These are phyloP conservation scores for Echinometra lucunter DNA, from an alignment of 53 echinoderm and acorn worm species.

Conservation along the genomic window DNA sequence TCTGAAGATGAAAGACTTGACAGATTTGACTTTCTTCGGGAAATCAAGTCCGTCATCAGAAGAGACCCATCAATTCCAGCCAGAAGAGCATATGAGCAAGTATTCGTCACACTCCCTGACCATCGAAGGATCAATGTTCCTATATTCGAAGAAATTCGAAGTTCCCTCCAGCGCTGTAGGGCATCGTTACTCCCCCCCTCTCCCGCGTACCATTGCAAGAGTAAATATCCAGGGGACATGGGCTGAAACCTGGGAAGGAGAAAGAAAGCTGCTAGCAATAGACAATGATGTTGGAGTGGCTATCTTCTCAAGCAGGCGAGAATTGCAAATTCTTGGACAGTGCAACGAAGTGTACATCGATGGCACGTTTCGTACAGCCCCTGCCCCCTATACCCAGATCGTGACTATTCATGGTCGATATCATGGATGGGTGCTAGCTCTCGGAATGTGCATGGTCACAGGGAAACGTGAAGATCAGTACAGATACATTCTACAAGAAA, in stretches of 20 bases:
- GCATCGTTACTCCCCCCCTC: conserved; percentile 16
- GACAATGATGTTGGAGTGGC: conserved; percentile 13
- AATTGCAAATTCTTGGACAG: neutral
- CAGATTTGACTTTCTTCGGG: neutral
- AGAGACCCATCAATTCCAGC: neutral
- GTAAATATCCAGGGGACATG: conserved; percentile 2
- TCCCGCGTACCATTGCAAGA: neutral
- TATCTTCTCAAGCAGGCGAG: neutral
- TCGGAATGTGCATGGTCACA: conserved; percentile 14
- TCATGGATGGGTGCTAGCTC: conserved; percentile 14
- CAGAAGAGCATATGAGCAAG: conserved; percentile 9
- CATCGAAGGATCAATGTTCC: neutral
- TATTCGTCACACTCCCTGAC: neutral
- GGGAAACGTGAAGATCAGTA: conserved; percentile 58
- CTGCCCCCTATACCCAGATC: conserved; percentile 10
- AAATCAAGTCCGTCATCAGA: neutral
- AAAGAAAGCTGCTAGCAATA: conserved; percentile 8
- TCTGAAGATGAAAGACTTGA: neutral
- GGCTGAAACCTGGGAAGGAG: conserved; percentile 2
- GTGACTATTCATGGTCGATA: conserved; percentile 65
- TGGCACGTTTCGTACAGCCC: neutral
- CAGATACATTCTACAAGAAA: conserved; percentile 10
- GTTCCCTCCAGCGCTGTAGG: conserved; percentile 10
- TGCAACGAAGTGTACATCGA: neutral
- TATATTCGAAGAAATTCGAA: conserved; percentile 25